Evolutionary conservation across 2,113 vertebrate species (phyloP).

Genomic region (Rousettus leschenaultii): DNA sequence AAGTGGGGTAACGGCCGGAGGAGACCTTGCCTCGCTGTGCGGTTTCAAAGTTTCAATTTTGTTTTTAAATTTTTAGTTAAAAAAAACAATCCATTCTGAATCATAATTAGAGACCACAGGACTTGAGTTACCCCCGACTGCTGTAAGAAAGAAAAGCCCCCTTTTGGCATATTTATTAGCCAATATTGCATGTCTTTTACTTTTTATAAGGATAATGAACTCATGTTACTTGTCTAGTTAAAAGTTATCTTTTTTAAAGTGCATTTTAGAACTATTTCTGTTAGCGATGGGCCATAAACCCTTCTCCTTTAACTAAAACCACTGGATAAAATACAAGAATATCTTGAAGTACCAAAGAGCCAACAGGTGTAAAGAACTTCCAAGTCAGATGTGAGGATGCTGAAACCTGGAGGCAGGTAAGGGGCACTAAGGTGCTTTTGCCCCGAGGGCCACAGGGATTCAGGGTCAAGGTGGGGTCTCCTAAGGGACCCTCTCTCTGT

Average conservation of each 20-base stretch:
- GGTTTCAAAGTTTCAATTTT: background rate
- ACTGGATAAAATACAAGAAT: background rate
- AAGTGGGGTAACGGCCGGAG: background rate
- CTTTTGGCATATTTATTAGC: background rate
- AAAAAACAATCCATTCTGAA: background rate
- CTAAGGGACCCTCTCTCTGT: background rate
- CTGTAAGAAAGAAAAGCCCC: background rate
- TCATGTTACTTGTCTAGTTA: background rate
- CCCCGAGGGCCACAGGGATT: background rate
- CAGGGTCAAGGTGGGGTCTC: background rate
- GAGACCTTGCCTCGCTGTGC: background rate
- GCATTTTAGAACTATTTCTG: background rate
- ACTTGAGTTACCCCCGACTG: background rate
- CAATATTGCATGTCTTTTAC: background rate
- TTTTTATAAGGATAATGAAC: background rate
- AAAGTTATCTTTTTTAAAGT: background rate
- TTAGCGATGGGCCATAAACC: background rate
- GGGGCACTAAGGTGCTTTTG: too few species aligned
- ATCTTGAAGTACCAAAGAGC: background rate
- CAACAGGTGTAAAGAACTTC: background rate
- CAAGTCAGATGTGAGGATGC: background rate
- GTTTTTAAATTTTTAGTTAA: background rate
- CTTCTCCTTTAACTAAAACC: background rate
- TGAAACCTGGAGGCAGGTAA: background rate
- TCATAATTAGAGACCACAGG: background rate